Evolutionary conservation across 2,797 vertebrate species (phyloP).

Genomic region (Artibeus jamaicensis): DNA sequence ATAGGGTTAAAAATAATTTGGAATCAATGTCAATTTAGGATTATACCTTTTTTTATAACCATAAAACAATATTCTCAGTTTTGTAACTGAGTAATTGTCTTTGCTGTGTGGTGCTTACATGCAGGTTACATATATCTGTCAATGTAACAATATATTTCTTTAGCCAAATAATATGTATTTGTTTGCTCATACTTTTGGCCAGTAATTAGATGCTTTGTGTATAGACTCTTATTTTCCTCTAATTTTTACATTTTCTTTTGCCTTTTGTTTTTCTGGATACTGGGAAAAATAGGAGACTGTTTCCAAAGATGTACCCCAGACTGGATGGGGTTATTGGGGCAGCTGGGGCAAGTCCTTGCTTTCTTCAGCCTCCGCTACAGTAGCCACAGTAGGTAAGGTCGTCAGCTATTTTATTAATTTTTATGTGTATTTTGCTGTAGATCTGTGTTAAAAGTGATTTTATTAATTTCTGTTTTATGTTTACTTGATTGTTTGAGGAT

Average conservation of each 20-base stretch:
- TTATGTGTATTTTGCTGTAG: not conserved
- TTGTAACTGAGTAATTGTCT: not conserved
- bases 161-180: not conserved
- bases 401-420: slow-evolving; percentile 18
- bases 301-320: slow-evolving; percentile 84
- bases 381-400: slow-evolving; percentile 94
- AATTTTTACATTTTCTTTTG: slow-evolving; percentile 38
- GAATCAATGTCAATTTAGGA: not conserved
- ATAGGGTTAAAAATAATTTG: not conserved
- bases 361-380: slow-evolving; percentile 94
- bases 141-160: not conserved
- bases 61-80: not conserved
- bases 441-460: slow-evolving; percentile 10
- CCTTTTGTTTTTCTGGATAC: not conserved
- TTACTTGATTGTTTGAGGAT: slow-evolving; percentile 49
- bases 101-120: not conserved
- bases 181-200: not conserved
- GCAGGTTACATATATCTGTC: not conserved
- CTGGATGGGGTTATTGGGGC: slow-evolving; percentile 96
- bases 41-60: not conserved
- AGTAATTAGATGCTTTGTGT: not conserved
- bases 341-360: slow-evolving; percentile 96
- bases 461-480: slow-evolving; percentile 31
- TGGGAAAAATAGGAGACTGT: slow-evolving; percentile 80
- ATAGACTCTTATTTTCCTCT: not conserved